Evolutionary conservation across 1,140 invertebrate species (phyloP), one percentile per base, ranked within the genome.

Genomic region (Aphelinus certus): DNA sequence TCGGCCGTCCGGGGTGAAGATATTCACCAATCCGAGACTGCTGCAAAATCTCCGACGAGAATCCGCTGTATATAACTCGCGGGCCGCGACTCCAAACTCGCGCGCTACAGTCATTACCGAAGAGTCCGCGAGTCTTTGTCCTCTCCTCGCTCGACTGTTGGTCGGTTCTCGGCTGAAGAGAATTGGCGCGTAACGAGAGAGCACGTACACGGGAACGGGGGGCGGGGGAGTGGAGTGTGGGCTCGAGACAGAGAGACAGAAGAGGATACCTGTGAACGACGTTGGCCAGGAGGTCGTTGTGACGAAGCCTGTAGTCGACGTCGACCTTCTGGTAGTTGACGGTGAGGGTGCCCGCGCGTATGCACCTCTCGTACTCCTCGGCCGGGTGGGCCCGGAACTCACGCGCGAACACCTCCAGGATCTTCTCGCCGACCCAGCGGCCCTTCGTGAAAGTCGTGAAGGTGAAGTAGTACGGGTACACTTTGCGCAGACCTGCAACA

Each of bases 381-480:
- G 94, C 94, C 0, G 95, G 95, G 88, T 97, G 95, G 3, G 96
- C 95, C 7, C 95, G 90, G 84, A 99, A 99, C 88, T 99, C 98
- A 71, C 94, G 90, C 1, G 93, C 92, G 87, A 98, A 98, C 26
- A 99, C 96, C 81, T 99, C 97, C 61, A 97, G 89, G 62, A 99
- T 94, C 82, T 95, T 94, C 83, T 97, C 94, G 26, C 97, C 97
- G 3, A 98, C 93, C 98, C 98, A 99, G 77, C 98, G 92, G 1
- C 96, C 96, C 89, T 99, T 99, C 9, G 96, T 97, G 89, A 97
- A 97, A 7, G 97, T 97, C 62, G 95, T 96, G 88, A 98, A 99
- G 9, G 95, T 97, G 88, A 97, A 99, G 87, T 97, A 97, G 89
- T 99, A 99, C 0, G 98, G 98, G 86, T 98, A 97, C 0, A 99